Percentiles rank a stretch among this genome's conserved stretches.
Evolutionary conservation across 2,888 invertebrate species (phyloP).

Genomic region (Clistopyga incitator): DNA sequence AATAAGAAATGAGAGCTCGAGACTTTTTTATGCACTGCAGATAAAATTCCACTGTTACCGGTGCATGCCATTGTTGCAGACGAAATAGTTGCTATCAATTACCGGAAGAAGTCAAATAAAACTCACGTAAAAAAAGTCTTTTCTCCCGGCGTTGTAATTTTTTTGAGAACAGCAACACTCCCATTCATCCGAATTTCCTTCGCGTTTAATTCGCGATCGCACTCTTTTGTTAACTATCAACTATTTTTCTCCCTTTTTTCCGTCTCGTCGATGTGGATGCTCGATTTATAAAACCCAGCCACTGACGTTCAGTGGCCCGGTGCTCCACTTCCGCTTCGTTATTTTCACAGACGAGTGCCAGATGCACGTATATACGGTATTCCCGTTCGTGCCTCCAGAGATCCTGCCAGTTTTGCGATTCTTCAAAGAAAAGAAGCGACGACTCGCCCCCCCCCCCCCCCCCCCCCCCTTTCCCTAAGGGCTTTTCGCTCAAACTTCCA

Average conservation of each 20-base stretch:
- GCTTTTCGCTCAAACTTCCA: constrained; percentile 1
- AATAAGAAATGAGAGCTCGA: too few relatives aligned
- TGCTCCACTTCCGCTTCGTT: constrained; percentile 58
- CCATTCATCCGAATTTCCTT: neutral
- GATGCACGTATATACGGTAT: constrained; percentile 60
- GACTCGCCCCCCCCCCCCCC: constrained; percentile 12
- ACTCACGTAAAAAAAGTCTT: too few relatives aligned
- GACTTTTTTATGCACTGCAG: too few relatives aligned
- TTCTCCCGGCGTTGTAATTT: neutral
- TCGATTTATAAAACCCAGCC: constrained; percentile 9
- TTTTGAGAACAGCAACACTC: neutral
- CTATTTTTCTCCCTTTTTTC: neutral
- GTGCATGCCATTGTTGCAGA: too few relatives aligned
- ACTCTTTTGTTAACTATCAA: neutral
- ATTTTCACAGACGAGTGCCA: constrained; percentile 50
- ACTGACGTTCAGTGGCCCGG: constrained; percentile 34
- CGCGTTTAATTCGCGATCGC: neutral
- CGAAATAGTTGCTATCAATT: too few relatives aligned
- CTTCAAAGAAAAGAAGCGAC: constrained; percentile 47
- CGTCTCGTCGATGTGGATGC: neutral
- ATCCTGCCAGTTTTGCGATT: constrained; percentile 51
- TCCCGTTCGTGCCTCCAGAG: constrained; percentile 55
- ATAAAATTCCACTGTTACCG: too few relatives aligned
- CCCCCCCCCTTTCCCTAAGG: neutral
- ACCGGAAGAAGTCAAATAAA: too few relatives aligned